These are phyloP conservation scores for Nycticorax nycticorax DNA, from an alignment of 2,113 vertebrate genomes.

Conservation along the genomic window DNA sequence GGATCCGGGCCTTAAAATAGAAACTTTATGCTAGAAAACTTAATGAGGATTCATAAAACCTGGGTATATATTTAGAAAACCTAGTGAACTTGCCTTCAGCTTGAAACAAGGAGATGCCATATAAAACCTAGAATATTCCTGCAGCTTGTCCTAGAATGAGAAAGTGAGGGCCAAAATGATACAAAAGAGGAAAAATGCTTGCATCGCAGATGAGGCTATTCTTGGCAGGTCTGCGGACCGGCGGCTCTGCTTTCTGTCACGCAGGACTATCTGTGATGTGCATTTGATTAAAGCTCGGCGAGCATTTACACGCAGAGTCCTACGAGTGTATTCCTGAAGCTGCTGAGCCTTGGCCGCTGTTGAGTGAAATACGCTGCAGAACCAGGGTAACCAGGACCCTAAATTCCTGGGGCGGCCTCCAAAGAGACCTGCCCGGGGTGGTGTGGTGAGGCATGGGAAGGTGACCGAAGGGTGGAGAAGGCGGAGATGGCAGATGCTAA, in stretches of 20 bases:
- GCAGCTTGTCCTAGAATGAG: background rate
- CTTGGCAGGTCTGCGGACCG: slow-evolving; percentile 30
- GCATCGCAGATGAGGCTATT: background rate
- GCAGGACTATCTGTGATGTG: slow-evolving; percentile 13
- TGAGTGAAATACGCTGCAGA: background rate
- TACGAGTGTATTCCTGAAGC: background rate
- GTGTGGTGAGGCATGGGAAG: background rate
- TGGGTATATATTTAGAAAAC: slow-evolving; percentile 25
- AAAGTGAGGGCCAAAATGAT: background rate
- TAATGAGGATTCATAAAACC: background rate
- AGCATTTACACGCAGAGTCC: background rate
- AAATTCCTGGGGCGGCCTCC: background rate
- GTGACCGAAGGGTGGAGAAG: background rate
- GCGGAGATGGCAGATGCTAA: background rate
- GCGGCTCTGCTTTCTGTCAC: slow-evolving; percentile 49
- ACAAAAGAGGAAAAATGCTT: background rate
- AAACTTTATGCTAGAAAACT: slow-evolving; percentile 8
- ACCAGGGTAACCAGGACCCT: background rate
- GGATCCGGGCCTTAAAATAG: background rate
- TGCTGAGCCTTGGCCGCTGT: background rate
- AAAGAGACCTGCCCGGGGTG: background rate
- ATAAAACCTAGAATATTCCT: background rate
- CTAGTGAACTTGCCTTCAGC: background rate
- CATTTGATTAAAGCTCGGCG: slow-evolving; percentile 31
- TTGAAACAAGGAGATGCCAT: background rate